These are phyloP conservation scores for Antechinus flavipes DNA, from an alignment of 2,113 vertebrate species.

Conservation along the genomic window DNA sequence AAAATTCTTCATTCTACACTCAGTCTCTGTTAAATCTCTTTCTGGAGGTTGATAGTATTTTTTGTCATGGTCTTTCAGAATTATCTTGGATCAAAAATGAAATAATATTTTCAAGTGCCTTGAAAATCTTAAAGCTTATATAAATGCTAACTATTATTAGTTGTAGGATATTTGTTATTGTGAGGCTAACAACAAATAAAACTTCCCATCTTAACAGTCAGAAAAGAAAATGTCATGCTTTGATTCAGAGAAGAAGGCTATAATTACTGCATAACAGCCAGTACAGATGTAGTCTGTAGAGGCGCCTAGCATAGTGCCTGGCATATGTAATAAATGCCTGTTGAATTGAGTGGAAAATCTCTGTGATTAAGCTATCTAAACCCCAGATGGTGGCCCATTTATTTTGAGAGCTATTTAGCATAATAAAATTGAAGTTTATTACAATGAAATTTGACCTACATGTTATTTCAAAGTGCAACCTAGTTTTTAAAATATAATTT, in stretches of 20 bases:
- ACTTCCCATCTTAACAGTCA: background rate
- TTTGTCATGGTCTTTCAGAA: background rate
- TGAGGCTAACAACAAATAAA: background rate
- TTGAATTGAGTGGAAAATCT: conserved; percentile 25
- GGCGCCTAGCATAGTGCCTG: background rate
- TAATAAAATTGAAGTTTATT: background rate
- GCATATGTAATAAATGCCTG: background rate
- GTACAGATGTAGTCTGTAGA: background rate
- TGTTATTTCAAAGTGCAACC: background rate
- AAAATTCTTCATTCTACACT: background rate
- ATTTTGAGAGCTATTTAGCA: background rate
- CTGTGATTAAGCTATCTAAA: conserved; percentile 16
- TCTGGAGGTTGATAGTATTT: background rate
- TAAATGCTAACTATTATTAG: background rate
- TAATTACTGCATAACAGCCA: background rate
- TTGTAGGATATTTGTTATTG: background rate
- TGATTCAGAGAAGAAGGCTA: background rate
- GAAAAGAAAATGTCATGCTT: background rate
- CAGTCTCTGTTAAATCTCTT: background rate
- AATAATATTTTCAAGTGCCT: background rate
- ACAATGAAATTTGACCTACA: background rate
- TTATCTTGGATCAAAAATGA: background rate
- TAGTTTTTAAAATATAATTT: background rate
- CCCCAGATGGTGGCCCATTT: background rate
- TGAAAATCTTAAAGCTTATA: background rate